These are phyloP conservation scores for Myoxocephalus aenaeus DNA, from an alignment of 2,797 vertebrate genomes.

Conservation along the genomic window DNA sequence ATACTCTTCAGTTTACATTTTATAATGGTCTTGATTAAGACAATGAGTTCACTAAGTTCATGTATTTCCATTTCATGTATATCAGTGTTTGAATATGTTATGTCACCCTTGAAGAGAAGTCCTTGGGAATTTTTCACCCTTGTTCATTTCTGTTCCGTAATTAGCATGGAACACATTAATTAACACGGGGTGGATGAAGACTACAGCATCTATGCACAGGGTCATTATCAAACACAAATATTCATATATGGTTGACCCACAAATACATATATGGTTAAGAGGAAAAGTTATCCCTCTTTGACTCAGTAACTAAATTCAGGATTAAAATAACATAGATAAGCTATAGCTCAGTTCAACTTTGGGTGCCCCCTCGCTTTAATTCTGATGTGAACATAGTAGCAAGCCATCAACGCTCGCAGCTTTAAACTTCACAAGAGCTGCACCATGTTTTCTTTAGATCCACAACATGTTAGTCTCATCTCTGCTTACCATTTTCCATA, in stretches of 20 bases:
- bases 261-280: too few species aligned
- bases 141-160: slow-evolving; percentile 39
- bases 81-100: slow-evolving; percentile 11
- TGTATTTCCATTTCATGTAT: too few species aligned
- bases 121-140: neutral
- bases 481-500: neutral
- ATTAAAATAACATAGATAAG: too few species aligned
- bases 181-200: neutral
- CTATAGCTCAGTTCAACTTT: too few species aligned
- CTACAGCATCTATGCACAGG: slow-evolving; percentile 3
- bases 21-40: too few species aligned
- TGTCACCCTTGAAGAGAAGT: neutral
- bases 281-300: too few species aligned
- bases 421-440: neutral
- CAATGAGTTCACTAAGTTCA: too few species aligned
- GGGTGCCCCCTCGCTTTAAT: slow-evolving; percentile 30
- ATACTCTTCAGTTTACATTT: neutral
- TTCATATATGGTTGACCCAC: neutral
- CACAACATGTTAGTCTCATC: neutral
- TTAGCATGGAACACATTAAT: slow-evolving; percentile 39
- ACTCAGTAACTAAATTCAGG: too few species aligned
- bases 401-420: neutral
- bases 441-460: neutral
- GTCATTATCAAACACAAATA: slow-evolving; percentile 33
- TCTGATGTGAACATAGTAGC: neutral